phyloP scores from a whole-genome alignment of 2,888 invertebrate species.

The Pristionchus entomophagus region DNA sequence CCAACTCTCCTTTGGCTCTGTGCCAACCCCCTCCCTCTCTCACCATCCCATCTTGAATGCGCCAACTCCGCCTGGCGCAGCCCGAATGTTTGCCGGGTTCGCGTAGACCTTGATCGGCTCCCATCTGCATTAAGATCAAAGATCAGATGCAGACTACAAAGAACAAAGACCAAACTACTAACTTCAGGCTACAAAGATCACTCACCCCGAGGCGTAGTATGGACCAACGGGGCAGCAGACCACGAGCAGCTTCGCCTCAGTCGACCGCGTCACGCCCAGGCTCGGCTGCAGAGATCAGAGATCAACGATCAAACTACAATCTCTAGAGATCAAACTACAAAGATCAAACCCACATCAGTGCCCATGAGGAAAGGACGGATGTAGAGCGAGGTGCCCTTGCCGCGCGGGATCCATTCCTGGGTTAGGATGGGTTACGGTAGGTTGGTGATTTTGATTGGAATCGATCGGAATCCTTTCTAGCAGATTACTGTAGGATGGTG shows the following conservation, averaged over 20 bases:
- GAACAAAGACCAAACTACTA: not conserved
- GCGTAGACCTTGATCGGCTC: constrained; percentile 89
- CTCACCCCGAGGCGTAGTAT: constrained; percentile 83
- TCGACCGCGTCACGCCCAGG: constrained; percentile 88
- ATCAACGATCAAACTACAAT: no score
- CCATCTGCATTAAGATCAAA: constrained; percentile 73
- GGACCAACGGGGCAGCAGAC: constrained; percentile 92
- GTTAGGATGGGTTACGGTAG: no score
- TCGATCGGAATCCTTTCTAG: no score
- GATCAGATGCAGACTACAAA: not conserved
- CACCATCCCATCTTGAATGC: constrained; percentile 93
- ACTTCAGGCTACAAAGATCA: not conserved
- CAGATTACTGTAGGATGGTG: no score
- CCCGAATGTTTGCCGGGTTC: constrained; percentile 85
- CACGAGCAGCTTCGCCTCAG: constrained; percentile 89
- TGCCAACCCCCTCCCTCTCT: not conserved
- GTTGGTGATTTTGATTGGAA: no score
- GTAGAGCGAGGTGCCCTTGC: constrained; percentile 88
- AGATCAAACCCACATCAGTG: no score
- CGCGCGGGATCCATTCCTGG: constrained; percentile 94
- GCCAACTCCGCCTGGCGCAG: constrained; percentile 91
- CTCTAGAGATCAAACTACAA: no score
- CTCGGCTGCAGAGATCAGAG: constrained; percentile 82
- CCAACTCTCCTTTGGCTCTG: no score
- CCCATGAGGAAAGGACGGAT: constrained; percentile 94